A percentile compares a stretch with the other conserved stretches of the same genome.
phyloP scores from a whole-genome alignment of 2,888 invertebrate species.

The Oscheius sp. region DNA sequence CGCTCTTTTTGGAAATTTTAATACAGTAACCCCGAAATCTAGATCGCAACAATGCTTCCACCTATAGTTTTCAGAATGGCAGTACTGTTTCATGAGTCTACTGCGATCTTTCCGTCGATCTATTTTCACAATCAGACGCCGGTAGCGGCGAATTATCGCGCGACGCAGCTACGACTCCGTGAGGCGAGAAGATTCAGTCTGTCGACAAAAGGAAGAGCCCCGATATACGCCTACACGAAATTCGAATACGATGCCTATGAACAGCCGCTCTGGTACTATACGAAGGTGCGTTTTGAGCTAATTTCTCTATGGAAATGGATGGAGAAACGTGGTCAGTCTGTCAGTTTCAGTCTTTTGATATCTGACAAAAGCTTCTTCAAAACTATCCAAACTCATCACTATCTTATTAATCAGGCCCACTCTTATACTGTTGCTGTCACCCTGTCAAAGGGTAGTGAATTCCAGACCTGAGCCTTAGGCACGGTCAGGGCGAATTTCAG shows the following conservation, averaged over 20 bases:
- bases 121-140: constrained; percentile 15
- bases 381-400: too few relatives aligned
- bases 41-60: not conserved
- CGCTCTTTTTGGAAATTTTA: not conserved
- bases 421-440: too few relatives aligned
- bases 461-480: too few relatives aligned
- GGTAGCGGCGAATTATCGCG: not conserved
- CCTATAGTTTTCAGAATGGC: constrained; percentile 28
- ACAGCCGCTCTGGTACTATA: constrained; percentile 43
- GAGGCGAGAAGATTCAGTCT: constrained; percentile 9
- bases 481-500: too few relatives aligned
- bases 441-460: too few relatives aligned
- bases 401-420: too few relatives aligned
- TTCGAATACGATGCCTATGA: constrained; percentile 65
- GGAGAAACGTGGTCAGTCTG: too few relatives aligned
- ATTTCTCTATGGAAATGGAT: not conserved
- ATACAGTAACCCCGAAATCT: not conserved
- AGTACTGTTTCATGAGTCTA: constrained; percentile 21
- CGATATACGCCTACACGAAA: constrained; percentile 49
- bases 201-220: not conserved
- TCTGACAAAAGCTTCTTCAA: too few relatives aligned
- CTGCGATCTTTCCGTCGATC: constrained; percentile 34
- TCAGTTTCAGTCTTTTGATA: too few relatives aligned
- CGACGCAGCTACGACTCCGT: constrained; percentile 11
- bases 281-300: constrained; percentile 33